Percentiles rank a stretch among this genome's conserved stretches.
Conservation (phyloP, 2,888 invertebrate species). For the Dasypolia templi region DNA sequence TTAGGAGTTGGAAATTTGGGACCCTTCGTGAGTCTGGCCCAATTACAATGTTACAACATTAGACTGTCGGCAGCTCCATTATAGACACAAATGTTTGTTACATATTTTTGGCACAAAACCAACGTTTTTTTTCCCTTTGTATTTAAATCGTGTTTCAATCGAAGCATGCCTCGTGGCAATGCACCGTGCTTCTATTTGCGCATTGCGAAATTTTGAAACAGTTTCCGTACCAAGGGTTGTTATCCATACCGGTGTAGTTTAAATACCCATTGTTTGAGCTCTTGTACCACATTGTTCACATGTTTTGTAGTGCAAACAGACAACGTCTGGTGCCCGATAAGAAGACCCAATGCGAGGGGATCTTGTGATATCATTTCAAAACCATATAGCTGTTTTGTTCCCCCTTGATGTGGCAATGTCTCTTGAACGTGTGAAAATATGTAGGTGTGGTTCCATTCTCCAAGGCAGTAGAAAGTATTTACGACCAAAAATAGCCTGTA, state of each 20-base stretch:
- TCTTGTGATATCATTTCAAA: constrained; percentile 64
- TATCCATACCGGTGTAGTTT: constrained; percentile 60
- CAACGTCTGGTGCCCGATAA: constrained; percentile 78
- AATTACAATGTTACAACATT: constrained; percentile 62
- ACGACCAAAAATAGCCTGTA: constrained; percentile 23
- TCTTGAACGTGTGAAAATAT: constrained; percentile 17
- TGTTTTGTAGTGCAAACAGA: constrained; percentile 79
- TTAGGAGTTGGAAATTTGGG: constrained; percentile 14
- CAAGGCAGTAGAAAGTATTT: constrained; percentile 44
- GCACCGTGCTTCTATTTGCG: constrained; percentile 51
- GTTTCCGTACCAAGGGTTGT: constrained; percentile 56
- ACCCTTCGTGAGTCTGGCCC: constrained; percentile 23
- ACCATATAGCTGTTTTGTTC: constrained; percentile 56
- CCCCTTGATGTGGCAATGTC: constrained; percentile 40
- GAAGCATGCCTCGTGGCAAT: constrained; percentile 35
- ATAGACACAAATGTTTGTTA: constrained; percentile 66
- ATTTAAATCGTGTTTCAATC: constrained; percentile 48
- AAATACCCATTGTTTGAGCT: constrained; percentile 76
- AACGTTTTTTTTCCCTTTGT: constrained; percentile 64
- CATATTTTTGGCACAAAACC: constrained; percentile 74
- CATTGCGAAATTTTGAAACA: constrained; percentile 60
- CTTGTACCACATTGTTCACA: constrained; percentile 77
- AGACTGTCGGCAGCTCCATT: constrained; percentile 69
- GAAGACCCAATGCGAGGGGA: constrained; percentile 70
- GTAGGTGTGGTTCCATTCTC: constrained; percentile 28